A percentile compares a stretch with the other conserved stretches of the same genome.
Conservation (phyloP, 2,888 invertebrate genomes). For the Heliconius hortense region DNA sequence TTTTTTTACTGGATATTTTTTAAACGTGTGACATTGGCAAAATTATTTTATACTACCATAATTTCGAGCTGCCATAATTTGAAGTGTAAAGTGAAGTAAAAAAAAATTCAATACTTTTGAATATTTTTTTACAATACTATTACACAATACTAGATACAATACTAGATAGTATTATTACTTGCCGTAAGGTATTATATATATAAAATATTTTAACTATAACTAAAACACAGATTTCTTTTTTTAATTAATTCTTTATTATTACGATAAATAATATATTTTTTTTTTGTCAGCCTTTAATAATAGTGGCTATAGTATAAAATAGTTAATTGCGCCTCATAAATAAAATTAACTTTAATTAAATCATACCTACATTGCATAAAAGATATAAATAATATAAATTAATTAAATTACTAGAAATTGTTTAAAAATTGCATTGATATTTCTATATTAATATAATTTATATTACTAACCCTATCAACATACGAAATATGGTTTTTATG, state of each 20-base stretch:
- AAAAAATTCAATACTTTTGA: neutral
- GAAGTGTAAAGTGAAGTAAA: too few species aligned
- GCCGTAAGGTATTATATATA: neutral
- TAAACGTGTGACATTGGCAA: too few species aligned
- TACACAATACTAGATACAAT: too few species aligned
- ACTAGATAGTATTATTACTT: too few species aligned
- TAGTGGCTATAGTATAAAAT: neutral
- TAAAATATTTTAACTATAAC: neutral
- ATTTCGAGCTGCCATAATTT: too few species aligned
- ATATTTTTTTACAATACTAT: too few species aligned
- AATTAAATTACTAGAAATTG: neutral
- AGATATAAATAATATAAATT: neutral
- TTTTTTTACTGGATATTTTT: too few species aligned
- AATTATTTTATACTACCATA: too few species aligned
- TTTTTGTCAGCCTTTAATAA: neutral
- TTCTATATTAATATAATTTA: neutral
- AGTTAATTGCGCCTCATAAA: neutral
- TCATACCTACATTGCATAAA: neutral
- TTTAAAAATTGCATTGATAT: constrained; percentile 5
- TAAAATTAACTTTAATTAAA: neutral
- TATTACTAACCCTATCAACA: too few species aligned
- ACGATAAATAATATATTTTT: neutral
- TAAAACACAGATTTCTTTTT: neutral
- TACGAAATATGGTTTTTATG: constrained; percentile 33
- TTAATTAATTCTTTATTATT: constrained; percentile 5